Conservation (phyloP, 2,888 invertebrate genomes). For the Omphaloscelis lunosa region DNA sequence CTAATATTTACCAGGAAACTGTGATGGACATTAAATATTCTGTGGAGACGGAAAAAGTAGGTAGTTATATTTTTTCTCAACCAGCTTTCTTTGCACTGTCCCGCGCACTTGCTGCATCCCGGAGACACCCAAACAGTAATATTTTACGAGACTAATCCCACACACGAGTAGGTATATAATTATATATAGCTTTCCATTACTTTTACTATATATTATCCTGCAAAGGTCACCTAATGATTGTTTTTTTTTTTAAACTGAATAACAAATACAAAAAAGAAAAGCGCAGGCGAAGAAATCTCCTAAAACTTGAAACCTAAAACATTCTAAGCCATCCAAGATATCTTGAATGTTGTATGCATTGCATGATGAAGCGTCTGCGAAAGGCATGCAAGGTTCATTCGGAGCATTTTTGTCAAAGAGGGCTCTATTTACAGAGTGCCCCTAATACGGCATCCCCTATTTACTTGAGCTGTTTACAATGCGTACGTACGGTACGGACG, state of each 20-base stretch:
- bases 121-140: not conserved
- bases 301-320: not conserved
- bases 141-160: not conserved
- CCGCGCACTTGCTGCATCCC: not conserved
- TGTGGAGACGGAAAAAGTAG: not conserved
- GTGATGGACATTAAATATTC: not conserved
- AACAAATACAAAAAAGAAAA: not conserved
- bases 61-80: not conserved
- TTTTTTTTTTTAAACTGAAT: too few relatives aligned
- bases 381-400: constrained; percentile 42
- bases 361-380: constrained; percentile 39
- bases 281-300: not conserved
- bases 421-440: constrained; percentile 51
- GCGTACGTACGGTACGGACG: constrained; percentile 49
- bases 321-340: not conserved
- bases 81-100: too few relatives aligned
- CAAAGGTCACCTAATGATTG: not conserved
- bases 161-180: not conserved
- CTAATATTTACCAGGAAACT: not conserved
- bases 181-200: not conserved
- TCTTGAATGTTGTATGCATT: constrained; percentile 35
- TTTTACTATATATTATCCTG: not conserved
- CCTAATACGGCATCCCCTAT: constrained; percentile 51
- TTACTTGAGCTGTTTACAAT: constrained; percentile 59
- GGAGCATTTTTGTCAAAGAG: constrained; percentile 60